Base-by-base conservation (phyloP, 2,797 vertebrate species). In the Okamejei kenojei region DNA sequence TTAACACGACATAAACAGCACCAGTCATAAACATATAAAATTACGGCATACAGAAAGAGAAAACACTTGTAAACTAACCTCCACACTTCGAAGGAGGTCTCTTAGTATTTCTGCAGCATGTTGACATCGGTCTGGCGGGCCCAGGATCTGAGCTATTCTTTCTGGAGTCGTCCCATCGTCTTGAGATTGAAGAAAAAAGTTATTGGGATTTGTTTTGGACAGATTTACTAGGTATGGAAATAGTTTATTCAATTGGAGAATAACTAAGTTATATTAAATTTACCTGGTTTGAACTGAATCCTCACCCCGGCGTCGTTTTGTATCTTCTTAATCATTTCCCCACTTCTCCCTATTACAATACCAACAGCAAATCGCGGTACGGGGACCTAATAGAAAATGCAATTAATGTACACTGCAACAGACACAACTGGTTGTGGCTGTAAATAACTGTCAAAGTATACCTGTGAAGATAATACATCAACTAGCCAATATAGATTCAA, bases 301-400 rank as follows among this genome's bases (percentile, higher is more conserved):
- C 98, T 96, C 94, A 99, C 99, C 0, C 99, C 98, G 32, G 99
- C 99, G 96, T 99, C 99, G n/a, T 98, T 99, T 95, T 99, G 99
- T 94, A 99, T 99, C 95, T 99, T 99, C 97, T 99, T 99, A 38
- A 99, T 99, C 99, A 99, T 99, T 95, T 99, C 99, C 94, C 99
- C 99, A 73, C 98, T 99, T 96, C 99, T 98, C 93, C 99, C 99
- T 80, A 99, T 99, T 90, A 99, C 98, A 94, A 99, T 99, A 94
- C 99, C 99, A 74, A 99, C 99, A 94, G 99, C 99, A 96, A 99
- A 99, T 71, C 99, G 96, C 35, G 99, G 99, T 93, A 99, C 99
- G 0, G 99, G 99, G 93, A 99, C 98, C 99, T 99, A 86, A 91
- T 71, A 1, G 0, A 45, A 38, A 17, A 79, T 0, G n/a, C 15